These are phyloP conservation scores for Tachina fera DNA, from an alignment of 2,888 invertebrate genomes.

Conservation along the genomic window DNA sequence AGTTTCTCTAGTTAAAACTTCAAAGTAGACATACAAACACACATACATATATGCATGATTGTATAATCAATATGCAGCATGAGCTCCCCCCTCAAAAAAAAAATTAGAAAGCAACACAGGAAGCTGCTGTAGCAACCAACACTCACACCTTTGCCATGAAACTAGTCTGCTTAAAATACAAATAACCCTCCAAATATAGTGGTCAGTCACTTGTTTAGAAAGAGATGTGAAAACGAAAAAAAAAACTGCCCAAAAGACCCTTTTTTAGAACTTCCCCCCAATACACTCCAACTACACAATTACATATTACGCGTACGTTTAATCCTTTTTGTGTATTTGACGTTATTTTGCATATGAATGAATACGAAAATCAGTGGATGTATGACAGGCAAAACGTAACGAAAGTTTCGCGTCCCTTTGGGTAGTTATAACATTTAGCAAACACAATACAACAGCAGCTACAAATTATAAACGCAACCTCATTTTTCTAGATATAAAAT, in stretches of 20 bases:
- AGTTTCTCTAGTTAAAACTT: slow-evolving; percentile 46
- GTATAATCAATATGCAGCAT: slow-evolving; percentile 60
- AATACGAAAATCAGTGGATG: slow-evolving; percentile 32
- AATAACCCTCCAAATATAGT: slow-evolving; percentile 54
- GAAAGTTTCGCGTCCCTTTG: slow-evolving; percentile 67
- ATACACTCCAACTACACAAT: background rate
- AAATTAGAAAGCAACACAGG: slow-evolving; percentile 43
- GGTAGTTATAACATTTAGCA: slow-evolving; percentile 49
- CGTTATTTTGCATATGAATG: slow-evolving; percentile 65
- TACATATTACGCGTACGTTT: slow-evolving; percentile 58
- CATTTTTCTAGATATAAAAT: slow-evolving; percentile 40
- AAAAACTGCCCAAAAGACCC: slow-evolving; percentile 43
- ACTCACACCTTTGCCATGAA: slow-evolving; percentile 19
- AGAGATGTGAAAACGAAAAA: background rate
- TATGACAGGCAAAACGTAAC: slow-evolving; percentile 5
- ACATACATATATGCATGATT: background rate
- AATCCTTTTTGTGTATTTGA: slow-evolving; percentile 66
- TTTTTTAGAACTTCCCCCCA: slow-evolving; percentile 40
- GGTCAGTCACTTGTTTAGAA: slow-evolving; percentile 50
- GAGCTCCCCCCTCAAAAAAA: slow-evolving; percentile 26
- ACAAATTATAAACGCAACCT: background rate
- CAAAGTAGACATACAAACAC: background rate
- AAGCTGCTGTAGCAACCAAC: slow-evolving; percentile 23
- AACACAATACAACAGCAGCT: slow-evolving; percentile 39
- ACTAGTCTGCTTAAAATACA: slow-evolving; percentile 50